Conservation (phyloP, 2,797 vertebrate species). For the Anguilla marmorata region DNA sequence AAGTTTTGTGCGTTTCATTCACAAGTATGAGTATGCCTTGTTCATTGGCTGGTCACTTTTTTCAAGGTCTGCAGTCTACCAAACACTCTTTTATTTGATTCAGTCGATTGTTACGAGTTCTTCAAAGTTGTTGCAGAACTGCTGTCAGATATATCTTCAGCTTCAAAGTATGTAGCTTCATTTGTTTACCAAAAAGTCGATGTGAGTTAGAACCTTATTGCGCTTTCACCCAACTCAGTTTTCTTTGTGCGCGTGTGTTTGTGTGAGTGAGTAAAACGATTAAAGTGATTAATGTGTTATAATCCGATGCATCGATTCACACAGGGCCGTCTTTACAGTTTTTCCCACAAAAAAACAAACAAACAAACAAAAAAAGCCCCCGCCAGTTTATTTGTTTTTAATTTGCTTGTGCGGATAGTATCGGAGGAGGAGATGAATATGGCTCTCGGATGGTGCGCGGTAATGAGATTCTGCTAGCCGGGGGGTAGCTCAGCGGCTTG, state of each 20-base stretch:
- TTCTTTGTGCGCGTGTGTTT: background rate
- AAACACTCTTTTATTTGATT: background rate
- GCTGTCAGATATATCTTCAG: background rate
- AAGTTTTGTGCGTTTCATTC: background rate
- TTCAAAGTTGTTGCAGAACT: background rate
- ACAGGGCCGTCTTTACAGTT: background rate
- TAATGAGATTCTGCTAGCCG: constrained; percentile 7
- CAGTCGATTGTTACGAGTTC: background rate
- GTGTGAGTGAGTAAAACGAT: background rate
- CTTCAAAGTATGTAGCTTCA: constrained; percentile 2
- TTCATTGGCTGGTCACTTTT: background rate
- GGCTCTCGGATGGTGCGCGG: background rate
- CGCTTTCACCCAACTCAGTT: background rate
- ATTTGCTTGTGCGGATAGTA: background rate
- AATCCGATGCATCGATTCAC: background rate
- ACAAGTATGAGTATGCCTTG: background rate
- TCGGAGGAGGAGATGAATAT: background rate
- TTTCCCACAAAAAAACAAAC: background rate
- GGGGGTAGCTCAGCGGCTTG: constrained; percentile 5
- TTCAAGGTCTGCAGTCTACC: background rate
- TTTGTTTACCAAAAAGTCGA: constrained; percentile 9
- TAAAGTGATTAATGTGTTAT: constrained; percentile 14
- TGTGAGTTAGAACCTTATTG: background rate
- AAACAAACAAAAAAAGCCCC: background rate
- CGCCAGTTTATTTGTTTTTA: constrained; percentile 9